Conservation (phyloP, 2,888 invertebrate genomes). For the Rhorus exstirpatorius region DNA sequence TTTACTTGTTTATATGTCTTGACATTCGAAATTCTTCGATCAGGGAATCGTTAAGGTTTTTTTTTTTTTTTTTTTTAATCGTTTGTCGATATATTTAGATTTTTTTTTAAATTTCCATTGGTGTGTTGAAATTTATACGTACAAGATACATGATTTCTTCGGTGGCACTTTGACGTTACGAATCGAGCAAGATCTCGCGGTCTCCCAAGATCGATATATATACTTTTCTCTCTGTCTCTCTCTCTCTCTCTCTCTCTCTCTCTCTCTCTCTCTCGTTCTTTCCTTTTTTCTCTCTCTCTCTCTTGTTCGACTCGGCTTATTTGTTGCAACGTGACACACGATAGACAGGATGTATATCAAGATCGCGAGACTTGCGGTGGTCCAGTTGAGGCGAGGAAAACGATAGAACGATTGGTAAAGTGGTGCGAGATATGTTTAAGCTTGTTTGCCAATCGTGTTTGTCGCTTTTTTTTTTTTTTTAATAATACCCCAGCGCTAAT, state of each 20-base stretch:
- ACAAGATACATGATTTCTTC: constrained; percentile 16
- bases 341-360: constrained; percentile 19
- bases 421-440: constrained; percentile 32
- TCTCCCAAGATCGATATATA: constrained; percentile 21
- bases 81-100: constrained; percentile 1
- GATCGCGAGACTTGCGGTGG: neutral
- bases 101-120: too few relatives aligned
- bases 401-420: constrained; percentile 45
- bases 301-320: neutral
- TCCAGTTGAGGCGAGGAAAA: constrained; percentile 24
- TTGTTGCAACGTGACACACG: constrained; percentile 37
- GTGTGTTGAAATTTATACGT: constrained; percentile 2
- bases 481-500: neutral
- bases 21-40: too few relatives aligned
- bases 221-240: too few relatives aligned
- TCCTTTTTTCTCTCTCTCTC: neutral
- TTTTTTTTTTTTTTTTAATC: too few relatives aligned
- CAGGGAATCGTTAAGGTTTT: too few relatives aligned
- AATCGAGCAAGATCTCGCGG: constrained; percentile 43
- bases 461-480: constrained; percentile 12
- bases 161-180: constrained; percentile 36
- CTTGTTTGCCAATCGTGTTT: constrained; percentile 39
- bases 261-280: too few relatives aligned
- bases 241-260: too few relatives aligned
- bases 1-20: too few relatives aligned